A percentile compares a stretch with the other conserved stretches of the same genome.
These are phyloP conservation scores for Acrocephalus arundinaceus DNA, from an alignment of 2,113 vertebrate genomes.

Conservation along the genomic window DNA sequence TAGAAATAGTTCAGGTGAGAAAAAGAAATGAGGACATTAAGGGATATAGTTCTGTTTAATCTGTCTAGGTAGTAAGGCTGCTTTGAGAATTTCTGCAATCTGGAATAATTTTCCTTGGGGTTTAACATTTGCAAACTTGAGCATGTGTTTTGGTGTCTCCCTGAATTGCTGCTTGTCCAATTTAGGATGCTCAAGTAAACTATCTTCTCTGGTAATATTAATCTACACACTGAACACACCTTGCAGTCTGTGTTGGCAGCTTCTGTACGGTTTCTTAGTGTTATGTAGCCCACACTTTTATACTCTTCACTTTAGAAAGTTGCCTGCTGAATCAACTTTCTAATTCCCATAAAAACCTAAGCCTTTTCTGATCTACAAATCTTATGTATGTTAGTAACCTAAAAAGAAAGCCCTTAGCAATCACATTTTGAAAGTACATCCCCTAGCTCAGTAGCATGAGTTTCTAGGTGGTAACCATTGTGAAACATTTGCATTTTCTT, in stretches of 20 bases:
- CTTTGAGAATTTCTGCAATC: neutral
- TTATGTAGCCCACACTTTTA: neutral
- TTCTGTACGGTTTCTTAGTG: neutral
- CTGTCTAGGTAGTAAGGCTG: neutral
- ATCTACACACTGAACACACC: neutral
- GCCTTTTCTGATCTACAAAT: neutral
- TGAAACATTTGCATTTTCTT: neutral
- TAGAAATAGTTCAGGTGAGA: neutral
- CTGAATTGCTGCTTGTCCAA: neutral
- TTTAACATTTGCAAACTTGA: neutral
- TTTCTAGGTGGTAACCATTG: neutral
- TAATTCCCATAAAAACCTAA: neutral
- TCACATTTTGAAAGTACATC: neutral
- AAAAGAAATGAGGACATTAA: neutral
- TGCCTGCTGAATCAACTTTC: neutral
- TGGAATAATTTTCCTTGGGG: neutral
- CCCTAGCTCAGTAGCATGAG: neutral
- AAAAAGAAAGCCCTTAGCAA: neutral
- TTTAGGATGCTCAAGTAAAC: neutral
- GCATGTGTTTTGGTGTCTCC: neutral
- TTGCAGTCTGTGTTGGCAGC: neutral
- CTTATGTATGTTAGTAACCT: neutral
- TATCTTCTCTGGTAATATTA: neutral
- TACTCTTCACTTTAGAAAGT: neutral
- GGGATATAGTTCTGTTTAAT: neutral